Evolutionary conservation across 2,113 vertebrate genomes (phyloP), one percentile per base, ranked within the genome.

Genomic region (Phodopus roborovskii): DNA sequence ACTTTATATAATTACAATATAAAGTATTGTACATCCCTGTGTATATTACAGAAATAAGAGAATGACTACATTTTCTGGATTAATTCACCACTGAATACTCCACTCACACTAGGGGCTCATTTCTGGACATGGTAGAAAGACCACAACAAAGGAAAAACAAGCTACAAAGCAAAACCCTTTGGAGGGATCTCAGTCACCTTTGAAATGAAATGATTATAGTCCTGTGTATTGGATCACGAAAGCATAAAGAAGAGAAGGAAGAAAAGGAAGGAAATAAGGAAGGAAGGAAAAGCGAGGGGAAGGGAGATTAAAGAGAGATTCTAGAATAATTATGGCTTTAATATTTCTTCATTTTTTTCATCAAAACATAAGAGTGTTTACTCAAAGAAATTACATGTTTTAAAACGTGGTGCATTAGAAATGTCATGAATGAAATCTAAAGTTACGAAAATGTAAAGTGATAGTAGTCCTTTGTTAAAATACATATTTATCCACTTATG

Each of bases 281-380:
- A 6, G 39, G 28, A 17, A 24, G n/a, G 8, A 0, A 19, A 12
- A 12, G 16, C 20, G 26, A 42, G 3, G 42, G 16, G 19, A 28
- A 53, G 8, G 33, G 3, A 28, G 20, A 17, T 0, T n/a, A 17
- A 70, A 56, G 30, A 81, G 28, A 85, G 10, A 94, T 56, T 90
- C 16, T 42, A 74, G 16, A 11, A 92, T 92, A 42, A 93, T 71
- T 83, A 33, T 45, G 91, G 20, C 17, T 90, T 74, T 68, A 93
- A 53, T 94, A 70, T 75, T 33, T 71, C 26, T 56, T 74, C 7
- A 92, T 89, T 92, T 89, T 56, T 56, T 92, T 30, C 56, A 92
- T 56, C 8, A 88, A 26, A 71, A 28, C 13, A 12, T 36, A 87
- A 3, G n/a, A 77, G 28, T 92, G 3, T 83, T 96, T 26, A 5